Evolutionary conservation across 2,888 invertebrate genomes (phyloP).

Genomic region (Galerucella calmariensis): DNA sequence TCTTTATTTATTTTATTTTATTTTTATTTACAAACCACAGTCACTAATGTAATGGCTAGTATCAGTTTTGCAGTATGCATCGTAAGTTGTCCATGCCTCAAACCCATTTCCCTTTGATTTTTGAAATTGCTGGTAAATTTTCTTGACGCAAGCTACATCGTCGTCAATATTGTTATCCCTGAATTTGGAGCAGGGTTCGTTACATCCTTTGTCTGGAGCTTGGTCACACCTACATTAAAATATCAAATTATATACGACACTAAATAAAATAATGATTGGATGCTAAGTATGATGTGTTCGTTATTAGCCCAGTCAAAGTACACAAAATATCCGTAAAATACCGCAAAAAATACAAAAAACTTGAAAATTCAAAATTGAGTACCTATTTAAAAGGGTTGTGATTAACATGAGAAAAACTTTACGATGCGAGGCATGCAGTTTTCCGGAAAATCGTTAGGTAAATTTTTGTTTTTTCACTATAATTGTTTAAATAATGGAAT

Average conservation of each 20-base stretch:
- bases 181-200: conserved; percentile 70
- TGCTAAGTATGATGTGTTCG: no score
- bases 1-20: neutral
- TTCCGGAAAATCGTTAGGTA: no score
- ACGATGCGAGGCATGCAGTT: no score
- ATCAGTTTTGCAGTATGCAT: conserved; percentile 68
- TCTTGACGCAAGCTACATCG: conserved; percentile 75
- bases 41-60: neutral
- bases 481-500: no score
- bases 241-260: neutral
- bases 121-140: conserved; percentile 75
- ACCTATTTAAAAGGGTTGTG: no score
- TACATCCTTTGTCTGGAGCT: conserved; percentile 70
- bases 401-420: no score
- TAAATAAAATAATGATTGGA: no score
- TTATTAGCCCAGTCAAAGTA: no score
- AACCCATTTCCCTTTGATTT: conserved; percentile 77
- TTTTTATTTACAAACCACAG: neutral
- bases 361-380: no score
- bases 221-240: conserved; percentile 40
- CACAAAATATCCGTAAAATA: no score
- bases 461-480: no score
- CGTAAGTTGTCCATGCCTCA: conserved; percentile 79
- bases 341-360: no score
- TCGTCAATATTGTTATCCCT: conserved; percentile 77